These are phyloP conservation scores for Gyrodactylus bullatarudis DNA, from an alignment of 1,140 invertebrate genomes.

Conservation along the genomic window DNA sequence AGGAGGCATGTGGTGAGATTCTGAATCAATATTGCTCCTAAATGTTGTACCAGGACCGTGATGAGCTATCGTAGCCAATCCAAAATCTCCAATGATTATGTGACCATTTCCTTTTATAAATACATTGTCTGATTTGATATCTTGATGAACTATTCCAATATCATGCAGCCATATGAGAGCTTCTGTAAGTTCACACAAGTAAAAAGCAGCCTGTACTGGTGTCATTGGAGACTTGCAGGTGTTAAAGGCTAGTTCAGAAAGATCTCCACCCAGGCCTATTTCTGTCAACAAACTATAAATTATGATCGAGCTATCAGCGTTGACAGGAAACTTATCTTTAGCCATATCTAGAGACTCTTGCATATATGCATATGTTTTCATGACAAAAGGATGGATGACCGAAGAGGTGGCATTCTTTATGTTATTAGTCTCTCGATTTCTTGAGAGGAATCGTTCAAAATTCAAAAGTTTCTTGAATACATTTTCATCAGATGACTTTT, in stretches of 20 bases:
- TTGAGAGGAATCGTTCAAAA: not conserved
- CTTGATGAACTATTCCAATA: slow-evolving; percentile 6
- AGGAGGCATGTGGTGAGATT: not conserved
- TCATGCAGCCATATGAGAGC: not conserved
- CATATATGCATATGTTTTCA: not conserved
- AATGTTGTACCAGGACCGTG: not conserved
- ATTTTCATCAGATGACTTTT: not conserved
- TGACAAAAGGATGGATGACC: not conserved
- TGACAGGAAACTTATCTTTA: not conserved
- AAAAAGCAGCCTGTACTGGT: not conserved
- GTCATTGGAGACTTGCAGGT: not conserved
- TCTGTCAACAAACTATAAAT: not conserved
- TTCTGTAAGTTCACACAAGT: slow-evolving; percentile 1
- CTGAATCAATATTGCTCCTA: not conserved
- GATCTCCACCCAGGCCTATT: not conserved
- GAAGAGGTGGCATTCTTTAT: not conserved
- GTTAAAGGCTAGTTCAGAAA: not conserved
- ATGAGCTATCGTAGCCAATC: not conserved
- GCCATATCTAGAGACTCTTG: not conserved
- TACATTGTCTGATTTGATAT: not conserved
- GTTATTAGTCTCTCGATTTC: not conserved
- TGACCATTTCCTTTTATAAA: slow-evolving; percentile 1
- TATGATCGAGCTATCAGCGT: not conserved
- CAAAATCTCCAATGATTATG: not conserved
- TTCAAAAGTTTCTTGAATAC: not conserved